phyloP scores from a whole-genome alignment of 2,888 invertebrate species.

The Hololepta plana region DNA sequence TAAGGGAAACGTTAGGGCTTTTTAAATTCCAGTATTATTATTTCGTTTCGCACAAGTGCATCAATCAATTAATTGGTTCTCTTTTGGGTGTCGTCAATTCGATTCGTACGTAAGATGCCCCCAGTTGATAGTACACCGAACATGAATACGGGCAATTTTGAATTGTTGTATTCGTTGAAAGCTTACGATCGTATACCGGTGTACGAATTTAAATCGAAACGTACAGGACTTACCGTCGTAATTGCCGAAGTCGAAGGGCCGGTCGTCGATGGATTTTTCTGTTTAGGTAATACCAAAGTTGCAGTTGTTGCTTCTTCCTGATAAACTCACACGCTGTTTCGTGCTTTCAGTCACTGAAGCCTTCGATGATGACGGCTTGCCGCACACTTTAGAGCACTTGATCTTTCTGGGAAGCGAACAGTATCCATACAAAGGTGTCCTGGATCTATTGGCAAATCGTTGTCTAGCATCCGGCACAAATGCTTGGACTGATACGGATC shows the following conservation, averaged over 20 bases:
- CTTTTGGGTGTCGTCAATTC: too few relatives aligned
- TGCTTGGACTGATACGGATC: slow-evolving; percentile 76
- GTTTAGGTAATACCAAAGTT: slow-evolving; percentile 49
- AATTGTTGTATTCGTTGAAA: slow-evolving; percentile 40
- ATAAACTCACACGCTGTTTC: slow-evolving; percentile 2
- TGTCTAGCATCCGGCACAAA: slow-evolving; percentile 85
- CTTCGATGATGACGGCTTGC: slow-evolving; percentile 79
- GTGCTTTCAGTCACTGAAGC: slow-evolving; percentile 66
- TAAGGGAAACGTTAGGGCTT: too few relatives aligned
- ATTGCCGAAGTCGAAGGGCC: slow-evolving; percentile 80
- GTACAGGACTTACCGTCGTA: slow-evolving; percentile 65
- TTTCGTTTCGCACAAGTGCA: too few relatives aligned
- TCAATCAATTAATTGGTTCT: too few relatives aligned
- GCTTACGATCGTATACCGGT: slow-evolving; percentile 59
- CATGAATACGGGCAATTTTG: slow-evolving; percentile 28
- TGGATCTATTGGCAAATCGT: slow-evolving; percentile 76
- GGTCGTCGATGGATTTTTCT: slow-evolving; percentile 75
- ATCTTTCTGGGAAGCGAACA: slow-evolving; percentile 80
- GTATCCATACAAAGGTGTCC: slow-evolving; percentile 77
- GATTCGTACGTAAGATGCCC: too few relatives aligned
- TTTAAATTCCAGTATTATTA: too few relatives aligned
- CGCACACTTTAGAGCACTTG: slow-evolving; percentile 83
- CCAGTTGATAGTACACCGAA: slow-evolving; percentile 24
- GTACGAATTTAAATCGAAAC: slow-evolving; percentile 58
- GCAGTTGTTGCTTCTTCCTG: not conserved